Conservation (phyloP, 2,888 invertebrate genomes). For the Rotaria magnacalcarata region DNA sequence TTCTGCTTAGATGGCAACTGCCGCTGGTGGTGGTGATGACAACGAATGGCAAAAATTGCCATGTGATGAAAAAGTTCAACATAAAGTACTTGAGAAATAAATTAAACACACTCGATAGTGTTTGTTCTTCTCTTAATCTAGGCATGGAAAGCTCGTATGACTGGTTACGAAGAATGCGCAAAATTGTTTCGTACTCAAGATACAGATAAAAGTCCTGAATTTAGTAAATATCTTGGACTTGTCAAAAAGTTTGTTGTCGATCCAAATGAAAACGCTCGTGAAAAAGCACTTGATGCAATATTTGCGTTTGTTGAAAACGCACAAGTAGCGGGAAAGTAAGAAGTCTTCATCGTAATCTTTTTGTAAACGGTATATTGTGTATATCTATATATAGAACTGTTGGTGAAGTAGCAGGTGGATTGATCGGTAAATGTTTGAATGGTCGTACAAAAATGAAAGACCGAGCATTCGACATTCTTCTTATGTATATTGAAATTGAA, state of each 20-base stretch:
- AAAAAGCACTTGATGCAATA: slow-evolving; percentile 86
- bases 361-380: not conserved
- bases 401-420: slow-evolving; percentile 79
- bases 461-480: slow-evolving; percentile 76
- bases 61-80: slow-evolving; percentile 81
- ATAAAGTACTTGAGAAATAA: slow-evolving; percentile 66
- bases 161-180: slow-evolving; percentile 86
- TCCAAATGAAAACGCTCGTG: slow-evolving; percentile 88
- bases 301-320: slow-evolving; percentile 85
- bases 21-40: slow-evolving; percentile 49
- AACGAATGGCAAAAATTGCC: slow-evolving; percentile 60
- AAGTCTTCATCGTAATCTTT: slow-evolving; percentile 43
- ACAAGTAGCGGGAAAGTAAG: slow-evolving; percentile 64
- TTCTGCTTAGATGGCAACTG: slow-evolving; percentile 8
- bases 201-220: slow-evolving; percentile 88
- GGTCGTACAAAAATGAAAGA: slow-evolving; percentile 87
- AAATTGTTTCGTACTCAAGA: slow-evolving; percentile 77
- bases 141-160: slow-evolving; percentile 88
- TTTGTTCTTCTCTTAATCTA: slow-evolving; percentile 51
- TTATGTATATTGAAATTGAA: slow-evolving; percentile 93
- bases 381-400: slow-evolving; percentile 65
- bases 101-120: not conserved
- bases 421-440: slow-evolving; percentile 84
- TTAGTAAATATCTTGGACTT: slow-evolving; percentile 80
- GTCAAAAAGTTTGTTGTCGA: slow-evolving; percentile 90